Evolutionary conservation across 1,140 invertebrate genomes (phyloP).

Genomic region (Drosophila sulfurigaster): DNA sequence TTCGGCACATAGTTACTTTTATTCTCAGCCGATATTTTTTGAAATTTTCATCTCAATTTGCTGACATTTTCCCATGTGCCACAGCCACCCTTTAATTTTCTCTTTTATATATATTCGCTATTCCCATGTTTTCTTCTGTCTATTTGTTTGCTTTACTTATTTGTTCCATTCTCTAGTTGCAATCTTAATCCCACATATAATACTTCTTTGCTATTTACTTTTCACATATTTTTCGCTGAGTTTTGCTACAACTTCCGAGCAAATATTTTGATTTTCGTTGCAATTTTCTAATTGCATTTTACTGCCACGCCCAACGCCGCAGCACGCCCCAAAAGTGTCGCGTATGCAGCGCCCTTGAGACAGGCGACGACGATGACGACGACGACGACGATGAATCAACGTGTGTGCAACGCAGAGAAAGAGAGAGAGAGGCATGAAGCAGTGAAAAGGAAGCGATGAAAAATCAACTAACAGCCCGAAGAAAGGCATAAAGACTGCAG

Average conservation of each 20-base stretch:
- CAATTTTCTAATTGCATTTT: slow-evolving; percentile 20
- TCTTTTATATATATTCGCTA: too few relatives aligned
- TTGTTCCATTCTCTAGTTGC: too few relatives aligned
- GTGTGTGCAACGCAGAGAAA: slow-evolving; percentile 29
- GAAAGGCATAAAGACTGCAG: background rate
- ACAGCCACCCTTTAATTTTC: too few relatives aligned
- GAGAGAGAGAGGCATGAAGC: background rate
- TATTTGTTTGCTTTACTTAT: too few relatives aligned
- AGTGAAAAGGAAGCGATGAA: background rate
- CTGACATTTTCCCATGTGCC: too few relatives aligned
- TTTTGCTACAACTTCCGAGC: background rate
- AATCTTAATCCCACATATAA: background rate
- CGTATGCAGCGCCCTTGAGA: slow-evolving; percentile 46
- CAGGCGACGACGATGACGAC: slow-evolving; percentile 25
- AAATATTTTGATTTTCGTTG: slow-evolving; percentile 19
- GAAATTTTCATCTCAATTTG: too few relatives aligned
- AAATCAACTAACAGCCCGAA: background rate
- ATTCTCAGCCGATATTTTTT: too few relatives aligned
- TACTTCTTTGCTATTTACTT: background rate
- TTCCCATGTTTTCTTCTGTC: too few relatives aligned
- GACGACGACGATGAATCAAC: slow-evolving; percentile 6
- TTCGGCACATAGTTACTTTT: too few relatives aligned
- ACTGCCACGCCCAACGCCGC: background rate
- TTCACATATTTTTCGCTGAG: background rate
- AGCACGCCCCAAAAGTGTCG: slow-evolving; percentile 22